Evolutionary conservation across 2,888 invertebrate species (phyloP), one percentile per base, ranked within the genome.

Genomic region (Globia sparganii): DNA sequence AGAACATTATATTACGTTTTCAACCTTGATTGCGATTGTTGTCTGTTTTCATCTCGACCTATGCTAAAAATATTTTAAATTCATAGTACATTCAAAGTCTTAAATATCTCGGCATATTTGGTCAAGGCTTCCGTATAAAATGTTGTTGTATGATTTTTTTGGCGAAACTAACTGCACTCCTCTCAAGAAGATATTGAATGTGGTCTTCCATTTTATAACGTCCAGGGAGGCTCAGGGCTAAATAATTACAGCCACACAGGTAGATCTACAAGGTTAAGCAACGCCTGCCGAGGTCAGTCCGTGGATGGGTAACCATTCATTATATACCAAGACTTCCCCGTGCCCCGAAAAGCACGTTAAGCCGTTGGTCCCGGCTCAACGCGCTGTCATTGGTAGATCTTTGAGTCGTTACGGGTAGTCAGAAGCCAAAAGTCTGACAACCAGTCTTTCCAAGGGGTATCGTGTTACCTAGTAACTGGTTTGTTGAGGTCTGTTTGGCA

Each of bases 31-130:
- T 72, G 6, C 43, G 11, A 43, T 25, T 31, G 53, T 53, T 21
- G 40, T 64, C 28, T 1, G 80, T 80, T 80, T 72, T 78, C 58
- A 34, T 65, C 49, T 49, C 34, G 79, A 40, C 64, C 43, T 62
- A 11, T 15, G 37, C 62, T 78, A 62, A 71, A 64, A 70, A 64
- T 78, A 64, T 6, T 64, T 64, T 34, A 46, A 58, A 71, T 71
- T 64, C 46, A 40, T 77, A 71, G 56, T 78, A n/a, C n/a, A 21
- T 56, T 70, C 62, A 78, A 64, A 78, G 2, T 71, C n/a, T 78
- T 56, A 46, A 1, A 6, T 64, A 46, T 77, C 70, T 43, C 18
- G 4, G 34, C 31, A 37, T n/a, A 40, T 43, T 46, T 56, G 79
- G 71, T 49, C 77, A 77, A 77, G 79, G 77, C n/a, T 64, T n/a